Base-by-base conservation (phyloP, 2,797 vertebrate genomes). In the Limnodromus scolopaceus region DNA sequence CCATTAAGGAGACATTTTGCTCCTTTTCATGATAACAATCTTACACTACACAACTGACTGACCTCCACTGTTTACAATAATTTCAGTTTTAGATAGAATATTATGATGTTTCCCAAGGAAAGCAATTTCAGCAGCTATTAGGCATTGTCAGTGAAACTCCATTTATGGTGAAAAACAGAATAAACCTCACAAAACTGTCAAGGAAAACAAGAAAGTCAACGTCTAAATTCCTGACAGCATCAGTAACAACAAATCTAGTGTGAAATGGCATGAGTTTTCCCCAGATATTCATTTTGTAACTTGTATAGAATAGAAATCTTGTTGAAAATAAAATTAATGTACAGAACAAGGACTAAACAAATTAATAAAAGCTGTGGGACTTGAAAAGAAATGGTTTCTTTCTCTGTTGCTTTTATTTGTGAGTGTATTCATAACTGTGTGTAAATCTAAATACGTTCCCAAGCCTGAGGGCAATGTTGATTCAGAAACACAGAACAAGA, bases 141-240 rank as follows among this genome's bases (percentile, higher is more conserved):
- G 76, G 74, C 69, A 84, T 92, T 93, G 55, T 38, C 78, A 93
- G 89, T 68, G 65, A 65, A 89, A 87, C 25, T 80, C 77, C 78
- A 65, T 94, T 94, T 94, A 88, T 78, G 71, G 72, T 72, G 30
- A 92, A 88, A 92, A 95, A 87, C 70, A 93, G 92, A 96, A 97
- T 90, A 96, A 96, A 72, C 49, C 46, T 70, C 81, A 70, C 32
- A 69, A 96, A 95, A 94, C 86, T 91, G 93, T 91, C 92, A 93
- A 93, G 70, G 57, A 93, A 96, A 96, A 74, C 70, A 92, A 95
- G 81, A 84, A 63, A 93, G 82, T 84, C 79, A 88, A 39, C 57
- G 84, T 89, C 91, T 80, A 77, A 84, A 92, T 69, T 83, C 22
- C 34, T 87, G 85, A 72, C 66, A 91, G 53, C 64, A 89, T 71